phyloP scores from a whole-genome alignment of 1,140 invertebrate species.

The Drosophila lacteicornis region DNA sequence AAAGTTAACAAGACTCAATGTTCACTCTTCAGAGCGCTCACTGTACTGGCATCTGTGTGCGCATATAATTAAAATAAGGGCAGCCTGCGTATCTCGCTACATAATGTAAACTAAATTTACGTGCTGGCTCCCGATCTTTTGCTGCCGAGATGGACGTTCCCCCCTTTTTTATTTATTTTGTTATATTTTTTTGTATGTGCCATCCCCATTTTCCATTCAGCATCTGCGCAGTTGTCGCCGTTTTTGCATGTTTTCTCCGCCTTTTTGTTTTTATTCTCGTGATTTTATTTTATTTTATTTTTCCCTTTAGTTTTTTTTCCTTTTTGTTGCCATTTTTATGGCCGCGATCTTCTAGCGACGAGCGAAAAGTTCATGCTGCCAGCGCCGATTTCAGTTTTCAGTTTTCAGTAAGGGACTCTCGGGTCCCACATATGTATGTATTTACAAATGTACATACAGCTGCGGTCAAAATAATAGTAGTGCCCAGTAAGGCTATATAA shows the following conservation, averaged over 20 bases:
- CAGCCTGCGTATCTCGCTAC: constrained; percentile 39
- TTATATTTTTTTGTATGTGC: constrained; percentile 18
- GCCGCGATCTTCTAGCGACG: constrained; percentile 70
- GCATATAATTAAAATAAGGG: constrained; percentile 52
- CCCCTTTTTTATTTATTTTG: constrained; percentile 28
- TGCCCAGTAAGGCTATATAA: no score
- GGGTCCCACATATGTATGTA: constrained; percentile 22
- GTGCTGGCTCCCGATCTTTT: constrained; percentile 42
- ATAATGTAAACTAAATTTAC: constrained; percentile 78
- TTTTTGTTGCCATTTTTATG: constrained; percentile 67
- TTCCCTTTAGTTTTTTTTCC: constrained; percentile 25
- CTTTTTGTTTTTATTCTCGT: constrained; percentile 48
- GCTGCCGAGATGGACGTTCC: constrained; percentile 15
- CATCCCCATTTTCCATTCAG: constrained; percentile 54
- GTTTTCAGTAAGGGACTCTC: constrained; percentile 52
- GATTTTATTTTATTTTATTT: constrained; percentile 38
- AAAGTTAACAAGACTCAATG: background rate
- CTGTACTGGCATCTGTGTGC: constrained; percentile 22
- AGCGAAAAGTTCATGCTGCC: constrained; percentile 67
- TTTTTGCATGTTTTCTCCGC: constrained; percentile 64
- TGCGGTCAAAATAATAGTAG: no score
- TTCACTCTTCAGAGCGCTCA: no score
- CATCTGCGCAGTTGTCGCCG: constrained; percentile 76
- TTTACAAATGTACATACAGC: no score
- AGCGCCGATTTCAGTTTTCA: constrained; percentile 35